Percentiles rank a stretch among this genome's conserved stretches.
phyloP scores from a whole-genome alignment of 2,113 vertebrate genomes.

The Podiceps cristatus region DNA sequence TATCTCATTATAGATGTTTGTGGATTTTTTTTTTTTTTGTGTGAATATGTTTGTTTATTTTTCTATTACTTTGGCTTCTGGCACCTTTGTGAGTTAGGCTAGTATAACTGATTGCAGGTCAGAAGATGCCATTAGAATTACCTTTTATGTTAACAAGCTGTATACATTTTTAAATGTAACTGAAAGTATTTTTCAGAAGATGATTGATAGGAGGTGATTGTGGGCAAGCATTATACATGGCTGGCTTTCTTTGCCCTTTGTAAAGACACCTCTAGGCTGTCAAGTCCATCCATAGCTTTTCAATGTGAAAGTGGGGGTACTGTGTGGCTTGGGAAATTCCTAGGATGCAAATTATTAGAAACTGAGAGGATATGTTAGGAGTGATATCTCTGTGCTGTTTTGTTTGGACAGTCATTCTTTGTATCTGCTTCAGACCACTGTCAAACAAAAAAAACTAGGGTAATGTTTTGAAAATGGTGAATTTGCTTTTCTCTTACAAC shows the following conservation, averaged over 20 bases:
- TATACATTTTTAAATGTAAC: background rate
- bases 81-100: background rate
- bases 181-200: background rate
- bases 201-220: background rate
- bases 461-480: background rate
- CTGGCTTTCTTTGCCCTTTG: background rate
- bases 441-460: background rate
- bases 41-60: background rate
- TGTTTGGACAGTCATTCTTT: background rate
- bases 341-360: background rate
- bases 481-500: background rate
- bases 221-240: background rate
- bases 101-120: background rate
- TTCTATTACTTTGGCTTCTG: background rate
- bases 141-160: background rate
- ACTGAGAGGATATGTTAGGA: background rate
- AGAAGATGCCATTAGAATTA: background rate
- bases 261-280: background rate
- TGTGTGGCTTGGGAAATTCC: background rate
- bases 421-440: background rate
- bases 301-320: background rate
- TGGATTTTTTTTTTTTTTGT: background rate
- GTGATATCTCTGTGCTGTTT: background rate
- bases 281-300: background rate
- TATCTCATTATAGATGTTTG: background rate